phyloP scores from a whole-genome alignment of 2,888 invertebrate species.

The Lutraria lutraria region DNA sequence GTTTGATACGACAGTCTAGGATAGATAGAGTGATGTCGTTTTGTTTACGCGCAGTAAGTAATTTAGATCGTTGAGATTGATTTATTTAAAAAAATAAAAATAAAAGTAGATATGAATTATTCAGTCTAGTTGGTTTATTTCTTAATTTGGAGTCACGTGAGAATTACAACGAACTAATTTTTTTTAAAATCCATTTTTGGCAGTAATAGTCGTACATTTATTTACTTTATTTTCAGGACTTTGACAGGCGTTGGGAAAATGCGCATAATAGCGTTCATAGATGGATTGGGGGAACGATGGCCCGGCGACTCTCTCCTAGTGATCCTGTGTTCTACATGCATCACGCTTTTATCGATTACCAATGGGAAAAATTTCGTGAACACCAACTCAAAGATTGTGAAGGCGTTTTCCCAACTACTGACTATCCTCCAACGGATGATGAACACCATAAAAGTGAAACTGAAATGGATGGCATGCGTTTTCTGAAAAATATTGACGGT shows the following conservation, averaged over 20 bases:
- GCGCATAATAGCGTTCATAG: constrained; percentile 71
- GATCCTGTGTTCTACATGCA: constrained; percentile 77
- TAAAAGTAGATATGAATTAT: neutral
- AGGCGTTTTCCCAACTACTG: constrained; percentile 38
- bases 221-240: constrained; percentile 30
- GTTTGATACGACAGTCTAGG: constrained; percentile 54
- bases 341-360: constrained; percentile 74
- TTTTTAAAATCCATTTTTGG: too few species aligned
- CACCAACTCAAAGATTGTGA: constrained; percentile 12
- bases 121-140: too few species aligned
- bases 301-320: constrained; percentile 64
- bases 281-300: constrained; percentile 74
- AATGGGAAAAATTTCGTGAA: constrained; percentile 73
- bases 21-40: constrained; percentile 56
- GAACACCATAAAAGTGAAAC: constrained; percentile 23
- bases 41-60: constrained; percentile 45
- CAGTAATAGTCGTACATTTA: too few species aligned
- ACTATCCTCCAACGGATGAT: constrained; percentile 47
- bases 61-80: neutral
- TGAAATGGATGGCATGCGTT: constrained; percentile 39
- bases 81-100: too few species aligned
- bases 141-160: too few species aligned
- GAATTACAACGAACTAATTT: too few species aligned
- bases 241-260: constrained; percentile 66
- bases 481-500: constrained; percentile 46